A percentile compares a stretch with the other conserved stretches of the same genome.
Conservation (phyloP, 1,140 invertebrate genomes). For the Armadillidium nasatum region DNA sequence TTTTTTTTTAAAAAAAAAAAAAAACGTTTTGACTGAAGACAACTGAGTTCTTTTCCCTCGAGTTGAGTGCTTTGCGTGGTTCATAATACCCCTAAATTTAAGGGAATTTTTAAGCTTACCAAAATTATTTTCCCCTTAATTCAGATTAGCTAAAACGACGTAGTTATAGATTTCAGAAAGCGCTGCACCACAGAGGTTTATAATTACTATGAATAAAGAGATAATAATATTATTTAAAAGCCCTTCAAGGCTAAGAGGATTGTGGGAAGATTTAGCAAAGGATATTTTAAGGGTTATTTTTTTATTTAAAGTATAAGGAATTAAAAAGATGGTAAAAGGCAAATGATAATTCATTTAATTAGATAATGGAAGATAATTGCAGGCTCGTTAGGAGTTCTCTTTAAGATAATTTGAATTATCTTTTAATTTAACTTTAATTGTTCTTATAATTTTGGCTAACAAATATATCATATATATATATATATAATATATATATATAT, state of each 20-base stretch:
- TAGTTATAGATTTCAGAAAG: constrained; percentile 6
- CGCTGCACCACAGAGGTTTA: neutral
- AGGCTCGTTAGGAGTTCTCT: neutral
- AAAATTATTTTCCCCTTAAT: constrained; percentile 11
- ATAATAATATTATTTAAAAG: neutral
- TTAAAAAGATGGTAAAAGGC: neutral
- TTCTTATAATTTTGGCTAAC: too few relatives aligned
- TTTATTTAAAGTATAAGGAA: neutral
- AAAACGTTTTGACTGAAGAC: neutral
- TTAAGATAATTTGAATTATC: neutral
- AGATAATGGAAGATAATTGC: neutral
- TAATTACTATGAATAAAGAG: constrained; percentile 2
- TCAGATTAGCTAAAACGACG: neutral
- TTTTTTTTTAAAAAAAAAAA: too few relatives aligned
- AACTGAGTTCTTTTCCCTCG: neutral
- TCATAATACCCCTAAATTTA: neutral
- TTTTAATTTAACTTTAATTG: neutral
- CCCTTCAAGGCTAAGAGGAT: neutral
- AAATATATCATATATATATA: neutral
- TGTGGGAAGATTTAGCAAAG: neutral
- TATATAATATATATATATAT: neutral
- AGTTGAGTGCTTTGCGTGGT: neutral
- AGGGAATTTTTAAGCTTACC: neutral
- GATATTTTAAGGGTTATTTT: neutral
- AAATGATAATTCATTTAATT: neutral